These are phyloP conservation scores for Hyposoter didymator DNA, from an alignment of 2,888 invertebrate species.

Conservation along the genomic window DNA sequence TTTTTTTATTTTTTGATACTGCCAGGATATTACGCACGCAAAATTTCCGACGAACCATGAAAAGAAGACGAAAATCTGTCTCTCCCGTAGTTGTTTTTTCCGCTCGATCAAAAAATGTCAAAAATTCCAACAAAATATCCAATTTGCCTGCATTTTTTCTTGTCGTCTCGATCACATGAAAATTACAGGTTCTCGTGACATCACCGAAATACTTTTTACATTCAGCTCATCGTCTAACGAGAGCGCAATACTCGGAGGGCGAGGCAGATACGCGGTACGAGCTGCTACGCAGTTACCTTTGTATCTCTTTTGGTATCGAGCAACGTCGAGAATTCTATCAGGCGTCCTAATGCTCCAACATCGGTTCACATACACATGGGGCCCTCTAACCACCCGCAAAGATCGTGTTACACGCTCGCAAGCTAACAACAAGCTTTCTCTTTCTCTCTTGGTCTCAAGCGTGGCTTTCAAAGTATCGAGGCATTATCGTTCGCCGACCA, in stretches of 20 bases:
- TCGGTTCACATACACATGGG: constrained; percentile 3
- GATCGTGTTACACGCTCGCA: constrained; percentile 24
- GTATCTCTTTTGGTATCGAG: constrained; percentile 12
- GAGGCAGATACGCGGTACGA: not conserved
- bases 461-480: constrained; percentile 26
- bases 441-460: not conserved
- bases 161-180: not conserved
- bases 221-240: not conserved
- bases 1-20: constrained; percentile 46
- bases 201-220: not conserved
- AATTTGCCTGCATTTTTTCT: not conserved
- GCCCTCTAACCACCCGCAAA: constrained; percentile 10
- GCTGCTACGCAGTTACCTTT: not conserved
- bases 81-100: constrained; percentile 11
- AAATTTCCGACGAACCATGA: constrained; percentile 44
- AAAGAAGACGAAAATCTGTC: constrained; percentile 31
- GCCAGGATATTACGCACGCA: constrained; percentile 40
- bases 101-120: not conserved
- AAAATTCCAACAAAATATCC: constrained; percentile 1
- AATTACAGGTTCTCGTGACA: not conserved
- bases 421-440: constrained; percentile 27
- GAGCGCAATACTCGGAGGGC: not conserved
- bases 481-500: constrained; percentile 23
- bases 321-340: constrained; percentile 47
- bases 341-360: constrained; percentile 44